These are phyloP conservation scores for Neolamprologus ventralis DNA, from an alignment of 2,113 vertebrate species.

Conservation along the genomic window DNA sequence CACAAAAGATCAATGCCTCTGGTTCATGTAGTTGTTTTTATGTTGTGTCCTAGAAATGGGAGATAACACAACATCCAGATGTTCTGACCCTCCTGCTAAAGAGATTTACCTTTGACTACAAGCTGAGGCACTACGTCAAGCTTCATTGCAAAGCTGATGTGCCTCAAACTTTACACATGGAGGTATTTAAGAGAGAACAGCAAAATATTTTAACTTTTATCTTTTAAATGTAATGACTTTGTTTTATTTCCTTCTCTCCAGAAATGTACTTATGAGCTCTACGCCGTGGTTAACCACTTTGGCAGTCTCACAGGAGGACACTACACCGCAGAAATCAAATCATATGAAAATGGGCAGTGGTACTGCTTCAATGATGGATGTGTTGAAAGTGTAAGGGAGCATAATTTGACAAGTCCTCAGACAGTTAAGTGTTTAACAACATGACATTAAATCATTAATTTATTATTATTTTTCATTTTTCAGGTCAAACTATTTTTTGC, in stretches of 20 bases:
- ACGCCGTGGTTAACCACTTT: slow-evolving; percentile 56
- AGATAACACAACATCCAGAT: slow-evolving; percentile 20
- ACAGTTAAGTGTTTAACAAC: background rate
- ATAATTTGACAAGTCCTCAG: background rate
- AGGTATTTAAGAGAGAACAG: background rate
- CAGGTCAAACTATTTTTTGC: background rate
- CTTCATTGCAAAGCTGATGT: slow-evolving; percentile 28
- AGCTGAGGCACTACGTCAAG: slow-evolving; percentile 24
- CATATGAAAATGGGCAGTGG: slow-evolving; percentile 51
- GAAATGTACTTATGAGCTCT: slow-evolving; percentile 52
- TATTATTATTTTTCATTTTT: background rate
- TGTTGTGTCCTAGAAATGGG: slow-evolving; percentile 1
- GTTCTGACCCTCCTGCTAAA: slow-evolving; percentile 61
- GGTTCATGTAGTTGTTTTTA: background rate
- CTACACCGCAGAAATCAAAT: slow-evolving; percentile 55
- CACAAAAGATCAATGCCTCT: rapidly evolving
- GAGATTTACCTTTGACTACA: slow-evolving; percentile 53
- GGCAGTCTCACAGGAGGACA: slow-evolving; percentile 58
- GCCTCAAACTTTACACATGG: background rate
- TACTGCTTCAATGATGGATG: slow-evolving; percentile 53
- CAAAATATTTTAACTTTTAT: background rate
- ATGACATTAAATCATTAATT: rapidly evolving
- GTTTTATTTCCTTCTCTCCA: background rate
- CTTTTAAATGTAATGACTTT: background rate
- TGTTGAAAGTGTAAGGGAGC: slow-evolving; percentile 34